Base-by-base conservation (phyloP, 2,797 vertebrate species). In the Neosalanx taihuensis region DNA sequence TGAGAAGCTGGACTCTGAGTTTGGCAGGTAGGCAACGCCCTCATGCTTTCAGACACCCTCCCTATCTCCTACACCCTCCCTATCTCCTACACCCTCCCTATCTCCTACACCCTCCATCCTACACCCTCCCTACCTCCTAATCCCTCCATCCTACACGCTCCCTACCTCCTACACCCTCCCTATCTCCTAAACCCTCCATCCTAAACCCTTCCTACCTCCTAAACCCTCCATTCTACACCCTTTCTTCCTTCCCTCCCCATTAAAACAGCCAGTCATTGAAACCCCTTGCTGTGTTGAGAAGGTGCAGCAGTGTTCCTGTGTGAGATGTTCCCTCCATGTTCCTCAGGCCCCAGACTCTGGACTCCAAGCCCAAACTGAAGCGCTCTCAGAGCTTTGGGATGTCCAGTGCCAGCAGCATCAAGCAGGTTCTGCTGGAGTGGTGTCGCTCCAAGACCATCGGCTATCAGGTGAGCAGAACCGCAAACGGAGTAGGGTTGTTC, bases 381-480 rank as follows among this genome's bases (percentile, higher is more conserved):
- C 92, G 95, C 35, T 98, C 96, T 0, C 96, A 97, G 91, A 98
- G 96, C 76, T 96, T 96, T 2, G 95, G 92, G 0, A 91, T 94
- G 29, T 93, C 95, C 83, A 99, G 95, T 0, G 97, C 96, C 76
- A 97, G 94, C 71, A 95, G 95, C 60, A 98, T 99, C 67, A 99
- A 99, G 80, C 95, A 96, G 85, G 94, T 97, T 72, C 92, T 99
- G 1, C 79, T 99, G 62, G 96, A 98, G 64, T 99, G 97, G 97
- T 98, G 96, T 79, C 96, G 97, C 61, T 97, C 94, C 29, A 98
- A 98, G 90, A 98, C 97, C 2, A 88, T 96, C 0, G 96, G 96
- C 76, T 99, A 99, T 81, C 89, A 97, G 95, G 97, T 98, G 61
- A 71, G 79, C 17, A n/a, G 18, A 56, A 56, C 0, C 51, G 2